Base-by-base conservation (phyloP, 2,888 invertebrate genomes). In the Machimus rusticus region DNA sequence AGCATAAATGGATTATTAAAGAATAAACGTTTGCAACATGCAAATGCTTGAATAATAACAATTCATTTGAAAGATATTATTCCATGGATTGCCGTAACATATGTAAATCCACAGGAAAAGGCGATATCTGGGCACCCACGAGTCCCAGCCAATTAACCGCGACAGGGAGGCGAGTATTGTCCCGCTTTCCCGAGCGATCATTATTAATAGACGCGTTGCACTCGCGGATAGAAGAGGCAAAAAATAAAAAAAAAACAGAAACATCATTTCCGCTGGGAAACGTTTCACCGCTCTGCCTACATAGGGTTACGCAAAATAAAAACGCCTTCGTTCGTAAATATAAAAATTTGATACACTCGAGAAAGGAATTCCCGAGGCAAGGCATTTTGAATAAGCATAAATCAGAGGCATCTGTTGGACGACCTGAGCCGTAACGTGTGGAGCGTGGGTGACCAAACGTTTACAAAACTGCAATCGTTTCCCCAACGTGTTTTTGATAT, bases 391-490 rank as follows among this genome's bases (percentile, higher is more conserved):
- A 28, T 28, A 16, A 81, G 81, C 81, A 81, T 81, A 81, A 81
- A 81, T 81, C 28, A 81, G 81, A 55, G 37, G 81, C 46, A 81
- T 81, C 81, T 81, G 81, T 81, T 51, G 81, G 81, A 81, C 51
- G 81, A 81, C 39, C 76, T 76, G 76, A 34, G 39, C 76, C 37
- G n/a, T 76, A 76, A 76, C 37, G 39, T 39, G n/a, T 39, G 28
- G 76, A 81, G 81, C 81, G 81, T 81, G 81, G 81, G 81, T 55
- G 81, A 51, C 55, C 81, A 51, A 81, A 51, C 81, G 81, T 81
- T 81, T 81, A 81, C 81, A 81, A 46, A 81, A 81, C 81, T 81
- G 39, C 51, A 81, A 51, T 81, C 81, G n/a, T 55, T 81, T 81
- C 51, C 81, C 51, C 81, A 46, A 31, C 81, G 34, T 51, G 55